These are phyloP conservation scores for Sialis lutaria DNA, from an alignment of 2,888 invertebrate genomes.

Conservation along the genomic window DNA sequence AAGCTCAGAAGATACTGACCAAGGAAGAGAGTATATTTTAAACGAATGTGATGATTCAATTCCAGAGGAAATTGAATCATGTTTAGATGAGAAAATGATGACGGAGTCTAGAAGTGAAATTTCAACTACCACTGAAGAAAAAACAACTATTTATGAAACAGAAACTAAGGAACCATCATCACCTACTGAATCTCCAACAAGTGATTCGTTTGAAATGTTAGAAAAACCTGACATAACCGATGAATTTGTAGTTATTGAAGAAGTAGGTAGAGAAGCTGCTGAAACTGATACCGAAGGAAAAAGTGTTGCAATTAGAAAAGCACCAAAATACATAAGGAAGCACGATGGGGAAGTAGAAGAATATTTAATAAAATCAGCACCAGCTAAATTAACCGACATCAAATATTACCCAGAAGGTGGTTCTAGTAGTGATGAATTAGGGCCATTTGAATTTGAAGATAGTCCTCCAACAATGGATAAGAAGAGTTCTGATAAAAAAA, in stretches of 20 bases:
- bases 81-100: constrained; percentile 19
- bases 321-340: constrained; percentile 33
- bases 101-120: constrained; percentile 30
- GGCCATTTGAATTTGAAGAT: constrained; percentile 53
- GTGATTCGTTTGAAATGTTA: constrained; percentile 74
- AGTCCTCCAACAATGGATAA: constrained; percentile 30
- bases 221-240: constrained; percentile 77
- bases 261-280: constrained; percentile 71
- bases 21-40: constrained; percentile 42
- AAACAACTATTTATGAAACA: constrained; percentile 27
- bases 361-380: constrained; percentile 49
- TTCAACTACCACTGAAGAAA: constrained; percentile 41
- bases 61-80: constrained; percentile 36
- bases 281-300: constrained; percentile 72
- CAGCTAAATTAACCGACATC: constrained; percentile 30
- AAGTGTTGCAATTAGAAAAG: constrained; percentile 47
- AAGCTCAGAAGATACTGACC: constrained; percentile 45
- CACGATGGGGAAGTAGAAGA: constrained; percentile 56
- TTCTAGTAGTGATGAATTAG: constrained; percentile 37
- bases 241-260: constrained; percentile 76
- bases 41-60: constrained; percentile 36
- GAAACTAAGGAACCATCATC: constrained; percentile 27
- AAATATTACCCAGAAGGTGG: constrained; percentile 27
- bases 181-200: constrained; percentile 50
- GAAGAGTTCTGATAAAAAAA: constrained; percentile 15